A percentile compares a stretch with the other conserved stretches of the same genome.
phyloP scores from a whole-genome alignment of 2,113 vertebrate genomes.

The Phoxinus phoxinus region DNA sequence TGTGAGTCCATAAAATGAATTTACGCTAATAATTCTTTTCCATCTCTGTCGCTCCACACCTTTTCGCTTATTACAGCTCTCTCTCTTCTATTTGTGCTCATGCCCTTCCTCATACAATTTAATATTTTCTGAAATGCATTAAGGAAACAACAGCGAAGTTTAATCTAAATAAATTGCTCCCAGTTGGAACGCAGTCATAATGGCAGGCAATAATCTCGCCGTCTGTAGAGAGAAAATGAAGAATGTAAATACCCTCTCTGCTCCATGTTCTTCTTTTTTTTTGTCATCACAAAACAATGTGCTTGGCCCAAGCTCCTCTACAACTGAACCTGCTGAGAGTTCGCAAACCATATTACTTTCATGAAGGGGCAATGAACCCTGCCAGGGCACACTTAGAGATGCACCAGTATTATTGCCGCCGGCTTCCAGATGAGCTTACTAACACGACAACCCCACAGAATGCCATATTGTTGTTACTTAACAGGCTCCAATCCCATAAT shows the following conservation, averaged over 20 bases:
- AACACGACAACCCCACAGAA: conserved; percentile 60
- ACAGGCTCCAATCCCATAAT: conserved; percentile 43
- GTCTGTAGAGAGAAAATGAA: conserved; percentile 76
- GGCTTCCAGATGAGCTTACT: conserved; percentile 52
- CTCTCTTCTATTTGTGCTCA: conserved; percentile 35
- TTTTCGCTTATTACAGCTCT: conserved; percentile 3
- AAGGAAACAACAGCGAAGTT: conserved; percentile 74
- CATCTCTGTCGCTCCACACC: not conserved
- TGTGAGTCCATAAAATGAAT: conserved; percentile 61
- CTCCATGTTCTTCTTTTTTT: conserved; percentile 55
- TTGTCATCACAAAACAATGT: conserved; percentile 48
- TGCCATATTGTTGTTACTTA: conserved; percentile 64
- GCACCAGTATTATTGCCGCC: conserved; percentile 55
- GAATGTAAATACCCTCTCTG: conserved; percentile 75
- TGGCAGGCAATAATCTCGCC: conserved; percentile 74
- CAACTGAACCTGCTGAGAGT: conserved; percentile 37
- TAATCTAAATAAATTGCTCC: conserved; percentile 83
- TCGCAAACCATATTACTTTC: conserved; percentile 38
- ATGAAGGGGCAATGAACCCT: conserved; percentile 1
- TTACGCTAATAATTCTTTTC: conserved; percentile 38
- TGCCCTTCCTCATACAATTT: conserved; percentile 60
- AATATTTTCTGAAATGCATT: conserved; percentile 68
- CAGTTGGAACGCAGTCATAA: conserved; percentile 79
- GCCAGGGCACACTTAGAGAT: conserved; percentile 8
- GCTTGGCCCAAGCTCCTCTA: conserved; percentile 41